A percentile compares a stretch with the other conserved stretches of the same genome.
phyloP scores from a whole-genome alignment of 2,888 invertebrate genomes.

The Lasioglossum oenotherae region DNA sequence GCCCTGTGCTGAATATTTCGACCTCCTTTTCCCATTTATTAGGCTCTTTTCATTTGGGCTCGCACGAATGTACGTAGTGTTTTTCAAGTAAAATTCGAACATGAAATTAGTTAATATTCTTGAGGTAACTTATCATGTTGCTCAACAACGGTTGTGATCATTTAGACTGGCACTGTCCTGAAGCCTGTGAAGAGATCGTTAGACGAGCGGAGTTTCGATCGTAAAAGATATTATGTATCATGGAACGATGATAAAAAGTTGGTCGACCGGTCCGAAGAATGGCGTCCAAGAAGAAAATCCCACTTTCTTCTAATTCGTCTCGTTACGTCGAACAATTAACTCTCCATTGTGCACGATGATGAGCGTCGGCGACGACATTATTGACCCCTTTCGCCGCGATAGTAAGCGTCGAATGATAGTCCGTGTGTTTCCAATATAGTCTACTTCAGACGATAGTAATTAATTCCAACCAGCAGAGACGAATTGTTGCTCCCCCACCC shows the following conservation, averaged over 20 bases:
- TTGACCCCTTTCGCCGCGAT: conserved; percentile 11
- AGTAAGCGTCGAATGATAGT: not conserved
- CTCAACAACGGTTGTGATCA: no score
- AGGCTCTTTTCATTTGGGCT: not conserved
- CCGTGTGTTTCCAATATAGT: not conserved
- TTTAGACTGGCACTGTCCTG: not conserved
- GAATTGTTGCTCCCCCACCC: not conserved
- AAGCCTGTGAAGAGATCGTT: not conserved
- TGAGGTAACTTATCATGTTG: no score
- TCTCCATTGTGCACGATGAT: not conserved
- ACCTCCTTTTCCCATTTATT: not conserved
- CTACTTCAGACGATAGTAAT: not conserved
- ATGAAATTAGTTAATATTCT: no score
- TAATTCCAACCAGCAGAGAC: not conserved
- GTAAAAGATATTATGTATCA: not conserved
- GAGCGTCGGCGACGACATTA: not conserved
- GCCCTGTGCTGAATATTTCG: not conserved
- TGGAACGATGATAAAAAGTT: not conserved
- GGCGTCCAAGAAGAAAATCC: not conserved
- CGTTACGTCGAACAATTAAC: conserved; percentile 15
- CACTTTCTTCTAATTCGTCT: conserved; percentile 2
- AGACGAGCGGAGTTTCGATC: not conserved
- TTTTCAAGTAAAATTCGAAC: no score
- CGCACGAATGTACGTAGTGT: no score
- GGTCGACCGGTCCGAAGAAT: not conserved